A percentile compares a stretch with the other conserved stretches of the same genome.
Conservation (phyloP, 2,113 vertebrate genomes). For the Anguilla japonica region DNA sequence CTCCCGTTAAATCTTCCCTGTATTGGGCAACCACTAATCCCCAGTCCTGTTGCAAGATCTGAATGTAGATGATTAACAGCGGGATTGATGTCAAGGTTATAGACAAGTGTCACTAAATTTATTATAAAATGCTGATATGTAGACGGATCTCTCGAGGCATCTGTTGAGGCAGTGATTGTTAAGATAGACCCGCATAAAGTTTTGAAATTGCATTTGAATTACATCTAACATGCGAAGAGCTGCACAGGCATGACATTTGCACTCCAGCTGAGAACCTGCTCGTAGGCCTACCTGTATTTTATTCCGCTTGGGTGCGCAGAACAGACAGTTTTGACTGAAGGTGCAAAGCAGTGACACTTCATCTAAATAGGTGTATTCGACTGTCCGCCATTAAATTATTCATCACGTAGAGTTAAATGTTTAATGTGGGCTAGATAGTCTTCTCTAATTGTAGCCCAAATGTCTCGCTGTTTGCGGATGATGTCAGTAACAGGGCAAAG, state of each 20-base stretch:
- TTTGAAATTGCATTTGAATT: neutral
- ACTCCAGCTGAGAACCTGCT: neutral
- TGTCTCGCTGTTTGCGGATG: conserved; percentile 5
- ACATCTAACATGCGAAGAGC: neutral
- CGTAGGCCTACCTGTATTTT: neutral
- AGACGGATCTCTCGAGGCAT: neutral
- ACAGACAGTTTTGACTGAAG: neutral
- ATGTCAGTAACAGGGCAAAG: conserved; percentile 22
- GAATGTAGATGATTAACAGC: neutral
- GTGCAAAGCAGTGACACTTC: neutral
- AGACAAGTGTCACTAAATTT: too few relatives aligned
- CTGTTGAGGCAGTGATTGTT: neutral
- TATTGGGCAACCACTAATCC: neutral
- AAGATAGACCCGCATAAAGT: neutral
- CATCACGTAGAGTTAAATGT: conserved; percentile 28
- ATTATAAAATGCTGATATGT: neutral
- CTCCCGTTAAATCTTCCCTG: neutral
- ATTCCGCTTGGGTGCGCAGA: neutral
- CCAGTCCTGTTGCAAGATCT: neutral
- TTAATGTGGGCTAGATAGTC: conserved; percentile 37
- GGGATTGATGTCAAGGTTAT: neutral
- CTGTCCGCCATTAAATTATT: conserved; percentile 31
- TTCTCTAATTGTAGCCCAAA: conserved; percentile 20
- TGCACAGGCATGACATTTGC: neutral
- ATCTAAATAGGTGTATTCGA: conserved; percentile 23